phyloP scores from a whole-genome alignment of 2,113 vertebrate genomes.

The Cyanistes caeruleus region DNA sequence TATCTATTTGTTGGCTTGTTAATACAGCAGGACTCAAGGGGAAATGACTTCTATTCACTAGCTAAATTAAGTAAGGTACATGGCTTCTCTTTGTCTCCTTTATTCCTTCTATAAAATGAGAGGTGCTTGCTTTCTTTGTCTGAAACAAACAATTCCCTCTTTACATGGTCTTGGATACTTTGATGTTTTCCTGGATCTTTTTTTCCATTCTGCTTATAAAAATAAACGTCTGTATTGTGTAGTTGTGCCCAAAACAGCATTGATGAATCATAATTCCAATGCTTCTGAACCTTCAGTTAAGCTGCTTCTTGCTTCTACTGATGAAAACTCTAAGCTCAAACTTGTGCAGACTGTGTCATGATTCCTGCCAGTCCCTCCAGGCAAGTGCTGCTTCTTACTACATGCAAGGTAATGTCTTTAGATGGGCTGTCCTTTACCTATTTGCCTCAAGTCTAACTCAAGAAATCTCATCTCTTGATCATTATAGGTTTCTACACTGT shows the following conservation, averaged over 20 bases:
- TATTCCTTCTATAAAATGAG: neutral
- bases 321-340: neutral
- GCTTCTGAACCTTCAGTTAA: neutral
- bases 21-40: accelerated
- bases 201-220: neutral
- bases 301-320: neutral
- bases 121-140: neutral
- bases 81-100: neutral
- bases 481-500: neutral
- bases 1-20: neutral
- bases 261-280: neutral
- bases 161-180: neutral
- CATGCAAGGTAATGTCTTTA: neutral
- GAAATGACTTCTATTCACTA: neutral
- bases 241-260: neutral
- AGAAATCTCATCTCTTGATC: neutral
- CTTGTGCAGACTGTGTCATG: neutral
- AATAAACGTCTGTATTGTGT: neutral
- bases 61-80: neutral
- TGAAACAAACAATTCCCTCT: neutral
- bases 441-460: neutral
- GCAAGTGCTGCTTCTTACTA: neutral
- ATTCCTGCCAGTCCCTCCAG: neutral
- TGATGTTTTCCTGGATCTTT: neutral
- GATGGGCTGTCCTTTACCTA: neutral